phyloP scores from a whole-genome alignment of 2,113 vertebrate genomes.

The Malurus elegans region DNA sequence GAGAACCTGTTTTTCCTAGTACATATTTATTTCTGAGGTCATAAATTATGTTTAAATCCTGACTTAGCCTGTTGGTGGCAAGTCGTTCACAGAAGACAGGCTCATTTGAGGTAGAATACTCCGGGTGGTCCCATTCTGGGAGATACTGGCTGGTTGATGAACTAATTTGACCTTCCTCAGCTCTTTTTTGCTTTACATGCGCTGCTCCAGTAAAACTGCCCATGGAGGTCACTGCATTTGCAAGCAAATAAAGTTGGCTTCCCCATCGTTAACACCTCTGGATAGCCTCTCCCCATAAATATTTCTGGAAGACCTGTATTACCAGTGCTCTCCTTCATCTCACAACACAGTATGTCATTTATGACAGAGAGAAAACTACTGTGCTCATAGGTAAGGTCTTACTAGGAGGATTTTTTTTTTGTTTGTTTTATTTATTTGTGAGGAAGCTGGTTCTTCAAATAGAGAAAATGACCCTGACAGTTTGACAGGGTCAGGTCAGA shows the following conservation, averaged over 20 bases:
- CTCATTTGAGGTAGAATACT: neutral
- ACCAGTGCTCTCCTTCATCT: neutral
- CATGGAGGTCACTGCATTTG: neutral
- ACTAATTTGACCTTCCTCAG: neutral
- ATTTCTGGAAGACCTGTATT: neutral
- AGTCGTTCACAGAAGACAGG: neutral
- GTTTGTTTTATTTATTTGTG: neutral
- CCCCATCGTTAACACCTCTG: neutral
- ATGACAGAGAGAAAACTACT: neutral
- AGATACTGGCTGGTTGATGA: neutral
- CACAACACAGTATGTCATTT: neutral
- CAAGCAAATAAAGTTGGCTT: neutral
- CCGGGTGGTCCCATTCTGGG: neutral
- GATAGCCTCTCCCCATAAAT: neutral
- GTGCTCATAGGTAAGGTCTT: neutral
- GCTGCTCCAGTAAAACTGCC: neutral
- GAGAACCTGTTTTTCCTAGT: neutral
- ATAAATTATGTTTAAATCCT: neutral
- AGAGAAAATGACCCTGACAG: neutral
- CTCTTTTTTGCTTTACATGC: neutral
- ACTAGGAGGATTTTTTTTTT: neutral
- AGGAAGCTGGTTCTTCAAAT: neutral
- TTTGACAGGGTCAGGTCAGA: constrained; percentile 6
- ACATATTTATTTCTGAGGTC: neutral
- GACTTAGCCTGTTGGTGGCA: neutral